These are phyloP conservation scores for Cantharis flavilabris DNA, from an alignment of 2,888 invertebrate genomes.

Conservation along the genomic window DNA sequence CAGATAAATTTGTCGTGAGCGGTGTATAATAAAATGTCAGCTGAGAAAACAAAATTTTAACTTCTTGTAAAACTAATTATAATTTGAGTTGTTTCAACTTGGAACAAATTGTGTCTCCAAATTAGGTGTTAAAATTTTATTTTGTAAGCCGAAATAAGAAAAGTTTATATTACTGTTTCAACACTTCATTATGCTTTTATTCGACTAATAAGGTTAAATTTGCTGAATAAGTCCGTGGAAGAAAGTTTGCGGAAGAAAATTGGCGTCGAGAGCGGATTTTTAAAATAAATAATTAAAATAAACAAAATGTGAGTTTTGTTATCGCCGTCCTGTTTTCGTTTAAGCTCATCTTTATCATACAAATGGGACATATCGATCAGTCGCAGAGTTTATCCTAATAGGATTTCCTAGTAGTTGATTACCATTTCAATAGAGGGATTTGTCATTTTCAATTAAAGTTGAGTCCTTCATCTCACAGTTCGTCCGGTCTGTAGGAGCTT, in stretches of 20 bases:
- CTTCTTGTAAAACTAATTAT: conserved; percentile 43
- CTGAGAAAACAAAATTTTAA: conserved; percentile 41
- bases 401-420: conserved; percentile 60
- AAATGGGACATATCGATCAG: conserved; percentile 51
- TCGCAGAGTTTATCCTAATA: conserved; percentile 58
- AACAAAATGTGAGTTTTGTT: conserved; percentile 9
- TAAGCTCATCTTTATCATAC: conserved; percentile 43
- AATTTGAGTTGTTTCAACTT: conserved; percentile 38
- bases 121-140: conserved; percentile 52
- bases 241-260: neutral
- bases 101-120: conserved; percentile 44
- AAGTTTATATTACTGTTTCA: conserved; percentile 52
- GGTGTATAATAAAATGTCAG: conserved; percentile 38
- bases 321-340: conserved; percentile 39
- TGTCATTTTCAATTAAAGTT: conserved; percentile 61
- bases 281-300: neutral
- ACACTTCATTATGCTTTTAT: conserved; percentile 52
- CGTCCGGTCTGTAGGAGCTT: conserved; percentile 31
- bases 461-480: conserved; percentile 55
- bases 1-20: conserved; percentile 35
- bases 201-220: conserved; percentile 43
- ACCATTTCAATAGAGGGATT: conserved; percentile 61
- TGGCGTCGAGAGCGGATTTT: neutral
- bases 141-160: conserved; percentile 51
- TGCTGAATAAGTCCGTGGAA: conserved; percentile 23